phyloP scores from a whole-genome alignment of 2,113 vertebrate species.

The Pteronura brasiliensis region DNA sequence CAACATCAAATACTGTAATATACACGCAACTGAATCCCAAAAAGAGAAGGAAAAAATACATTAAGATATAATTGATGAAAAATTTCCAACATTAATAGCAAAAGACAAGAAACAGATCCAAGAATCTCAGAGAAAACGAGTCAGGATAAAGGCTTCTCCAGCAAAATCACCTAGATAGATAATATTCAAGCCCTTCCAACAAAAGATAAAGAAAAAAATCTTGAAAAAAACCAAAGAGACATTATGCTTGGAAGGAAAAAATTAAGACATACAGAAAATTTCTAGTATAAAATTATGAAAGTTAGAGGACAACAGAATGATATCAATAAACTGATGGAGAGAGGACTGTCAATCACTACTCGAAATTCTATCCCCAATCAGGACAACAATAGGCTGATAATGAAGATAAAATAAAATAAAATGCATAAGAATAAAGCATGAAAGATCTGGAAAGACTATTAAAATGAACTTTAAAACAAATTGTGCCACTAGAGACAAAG shows the following conservation, averaged over 20 bases:
- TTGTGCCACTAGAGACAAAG: not conserved
- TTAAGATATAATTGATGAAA: not conserved
- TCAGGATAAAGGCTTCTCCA: not conserved
- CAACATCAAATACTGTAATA: not conserved
- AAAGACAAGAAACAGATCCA: not conserved
- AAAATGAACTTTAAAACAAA: not conserved
- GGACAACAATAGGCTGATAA: not conserved
- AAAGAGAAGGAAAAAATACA: not conserved
- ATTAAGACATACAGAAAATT: not conserved
- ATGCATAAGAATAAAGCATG: not conserved
- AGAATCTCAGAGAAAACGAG: not conserved
- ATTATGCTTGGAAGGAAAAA: not conserved
- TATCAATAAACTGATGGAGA: not conserved
- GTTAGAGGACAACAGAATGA: not conserved
- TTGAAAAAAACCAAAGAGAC: not conserved
- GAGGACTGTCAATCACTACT: not conserved
- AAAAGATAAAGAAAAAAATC: not conserved
- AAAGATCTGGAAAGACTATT: not conserved
- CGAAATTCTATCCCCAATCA: not conserved
- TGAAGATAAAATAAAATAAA: not conserved
- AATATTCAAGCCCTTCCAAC: not conserved
- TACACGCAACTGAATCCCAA: not conserved
- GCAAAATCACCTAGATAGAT: not conserved
- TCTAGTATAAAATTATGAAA: not conserved
- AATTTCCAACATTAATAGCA: not conserved